These are phyloP conservation scores for Discoglossus pictus DNA, from an alignment of 2,797 vertebrate species.

Conservation along the genomic window DNA sequence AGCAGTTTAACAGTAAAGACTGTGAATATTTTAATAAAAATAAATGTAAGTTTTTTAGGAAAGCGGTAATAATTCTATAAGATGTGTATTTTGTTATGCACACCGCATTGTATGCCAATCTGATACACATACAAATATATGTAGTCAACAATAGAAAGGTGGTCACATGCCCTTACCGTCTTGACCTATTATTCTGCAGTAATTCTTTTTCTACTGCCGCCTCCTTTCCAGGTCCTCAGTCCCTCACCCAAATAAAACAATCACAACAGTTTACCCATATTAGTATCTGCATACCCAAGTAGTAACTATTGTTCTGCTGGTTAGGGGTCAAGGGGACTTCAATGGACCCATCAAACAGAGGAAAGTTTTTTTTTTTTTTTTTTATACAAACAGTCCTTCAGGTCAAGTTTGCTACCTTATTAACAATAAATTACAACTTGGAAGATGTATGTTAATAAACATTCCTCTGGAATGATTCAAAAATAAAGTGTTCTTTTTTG, in stretches of 20 bases:
- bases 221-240: conserved; percentile 43
- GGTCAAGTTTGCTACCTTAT: conserved; percentile 15
- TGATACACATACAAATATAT: conserved; percentile 23
- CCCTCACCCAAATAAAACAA: conserved; percentile 32
- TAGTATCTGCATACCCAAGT: neutral
- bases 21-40: conserved; percentile 26
- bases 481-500: conserved; percentile 12
- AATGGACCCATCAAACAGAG: conserved; percentile 43
- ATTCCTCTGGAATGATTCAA: conserved; percentile 22
- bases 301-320: neutral
- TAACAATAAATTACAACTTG: conserved; percentile 28
- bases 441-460: conserved; percentile 3
- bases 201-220: conserved; percentile 16
- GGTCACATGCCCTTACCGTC: conserved; percentile 10
- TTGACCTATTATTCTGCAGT: neutral
- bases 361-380: conserved; percentile 5
- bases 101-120: conserved; percentile 17
- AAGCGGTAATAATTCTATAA: no score
- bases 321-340: conserved; percentile 40
- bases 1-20: conserved; percentile 17
- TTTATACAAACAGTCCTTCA: neutral
- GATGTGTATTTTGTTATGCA: conserved; percentile 22
- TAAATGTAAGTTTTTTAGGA: conserved; percentile 8
- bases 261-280: neutral
- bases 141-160: conserved; percentile 21